phyloP scores from a whole-genome alignment of 2,797 vertebrate species.

The Halcyon badia region DNA sequence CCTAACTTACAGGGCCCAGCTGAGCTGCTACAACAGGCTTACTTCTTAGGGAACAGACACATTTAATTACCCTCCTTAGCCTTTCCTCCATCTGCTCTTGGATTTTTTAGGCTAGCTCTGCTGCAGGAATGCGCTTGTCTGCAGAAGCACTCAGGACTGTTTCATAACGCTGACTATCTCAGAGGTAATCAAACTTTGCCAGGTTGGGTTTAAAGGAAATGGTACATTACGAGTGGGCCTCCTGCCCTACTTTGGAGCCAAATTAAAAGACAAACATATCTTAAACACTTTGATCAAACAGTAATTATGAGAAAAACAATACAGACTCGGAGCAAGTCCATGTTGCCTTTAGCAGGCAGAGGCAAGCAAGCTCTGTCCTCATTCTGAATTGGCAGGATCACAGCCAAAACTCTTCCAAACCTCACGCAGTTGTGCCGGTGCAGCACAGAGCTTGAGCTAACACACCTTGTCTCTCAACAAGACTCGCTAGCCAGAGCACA shows the following conservation, averaged over 20 bases:
- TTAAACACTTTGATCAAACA: conserved; percentile 18
- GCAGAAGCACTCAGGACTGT: conserved; percentile 29
- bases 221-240: background rate
- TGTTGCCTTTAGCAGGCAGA: conserved; percentile 26
- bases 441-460: background rate
- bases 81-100: conserved; percentile 42
- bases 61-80: conserved; percentile 20
- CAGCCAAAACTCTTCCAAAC: conserved; percentile 38
- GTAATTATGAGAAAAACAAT: conserved; percentile 51
- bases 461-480: background rate
- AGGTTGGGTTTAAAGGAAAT: conserved; percentile 28
- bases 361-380: conserved; percentile 24
- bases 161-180: conserved; percentile 21
- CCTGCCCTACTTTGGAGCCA: background rate
- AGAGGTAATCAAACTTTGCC: conserved; percentile 16
- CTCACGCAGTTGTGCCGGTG: background rate
- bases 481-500: background rate
- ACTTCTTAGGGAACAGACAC: background rate
- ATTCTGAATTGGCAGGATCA: background rate
- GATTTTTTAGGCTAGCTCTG: conserved; percentile 30
- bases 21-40: background rate
- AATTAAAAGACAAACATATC: conserved; percentile 51
- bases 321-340: conserved; percentile 9
- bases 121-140: conserved; percentile 47
- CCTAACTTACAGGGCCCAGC: background rate